These are phyloP conservation scores for Aporrectodea caliginosa DNA, from an alignment of 1,140 invertebrate genomes.

Conservation along the genomic window DNA sequence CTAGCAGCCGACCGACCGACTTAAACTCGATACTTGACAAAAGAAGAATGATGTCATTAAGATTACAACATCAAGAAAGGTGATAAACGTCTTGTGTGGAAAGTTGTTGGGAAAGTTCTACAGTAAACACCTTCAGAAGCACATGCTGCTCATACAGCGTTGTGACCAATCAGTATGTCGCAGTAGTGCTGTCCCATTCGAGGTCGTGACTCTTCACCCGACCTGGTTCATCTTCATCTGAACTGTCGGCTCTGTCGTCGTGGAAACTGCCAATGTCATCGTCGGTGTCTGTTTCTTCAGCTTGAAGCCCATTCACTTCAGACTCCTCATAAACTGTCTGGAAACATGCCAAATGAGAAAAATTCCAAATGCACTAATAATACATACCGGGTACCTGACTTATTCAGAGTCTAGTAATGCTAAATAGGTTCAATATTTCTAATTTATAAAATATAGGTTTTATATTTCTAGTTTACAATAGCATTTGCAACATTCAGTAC, in stretches of 20 bases:
- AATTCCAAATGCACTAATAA: no score
- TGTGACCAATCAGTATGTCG: background rate
- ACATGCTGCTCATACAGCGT: background rate
- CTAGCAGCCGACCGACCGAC: no score
- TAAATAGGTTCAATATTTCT: no score
- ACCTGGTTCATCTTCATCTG: background rate
- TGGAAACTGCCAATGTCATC: background rate
- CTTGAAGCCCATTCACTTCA: background rate
- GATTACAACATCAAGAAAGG: constrained; percentile 1
- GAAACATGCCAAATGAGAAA: no score
- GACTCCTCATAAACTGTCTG: background rate
- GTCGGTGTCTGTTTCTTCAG: background rate
- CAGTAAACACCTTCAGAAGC: background rate
- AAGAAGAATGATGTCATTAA: no score
- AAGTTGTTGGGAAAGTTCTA: background rate
- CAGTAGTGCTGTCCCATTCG: background rate
- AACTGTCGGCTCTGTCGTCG: background rate
- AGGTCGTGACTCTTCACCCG: background rate
- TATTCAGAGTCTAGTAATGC: no score
- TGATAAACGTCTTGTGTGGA: background rate
- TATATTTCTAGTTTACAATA: no score
- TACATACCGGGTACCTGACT: no score
- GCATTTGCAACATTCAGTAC: no score
- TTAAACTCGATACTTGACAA: no score
- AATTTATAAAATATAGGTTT: no score